Evolutionary conservation across 2,797 vertebrate species (phyloP).

Genomic region (Saxicola maurus): DNA sequence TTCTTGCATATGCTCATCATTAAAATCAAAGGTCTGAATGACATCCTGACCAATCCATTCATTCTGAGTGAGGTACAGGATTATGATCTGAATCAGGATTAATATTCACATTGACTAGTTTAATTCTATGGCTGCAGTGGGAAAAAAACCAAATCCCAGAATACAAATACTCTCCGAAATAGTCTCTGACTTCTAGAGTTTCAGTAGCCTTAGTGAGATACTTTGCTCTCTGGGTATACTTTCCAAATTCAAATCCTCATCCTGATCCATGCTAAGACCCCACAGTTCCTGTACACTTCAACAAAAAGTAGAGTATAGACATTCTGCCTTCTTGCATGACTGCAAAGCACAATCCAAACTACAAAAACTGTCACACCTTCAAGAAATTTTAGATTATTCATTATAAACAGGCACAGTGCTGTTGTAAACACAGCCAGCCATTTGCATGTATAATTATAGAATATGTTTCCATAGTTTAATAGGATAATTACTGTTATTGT

Average conservation of each 20-base stretch:
- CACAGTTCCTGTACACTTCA: neutral
- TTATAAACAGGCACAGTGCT: neutral
- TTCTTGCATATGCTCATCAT: neutral
- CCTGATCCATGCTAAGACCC: neutral
- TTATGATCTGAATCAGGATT: neutral
- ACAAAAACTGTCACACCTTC: neutral
- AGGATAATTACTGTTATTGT: slow-evolving; percentile 12
- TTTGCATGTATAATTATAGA: slow-evolving; percentile 1
- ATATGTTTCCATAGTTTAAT: neutral
- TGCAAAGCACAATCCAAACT: neutral
- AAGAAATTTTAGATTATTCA: neutral
- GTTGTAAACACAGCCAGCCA: neutral
- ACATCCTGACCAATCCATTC: neutral
- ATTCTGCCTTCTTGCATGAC: neutral
- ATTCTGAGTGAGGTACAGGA: neutral
- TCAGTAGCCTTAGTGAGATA: neutral
- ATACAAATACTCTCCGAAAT: neutral
- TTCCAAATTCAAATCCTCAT: neutral
- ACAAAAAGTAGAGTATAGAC: neutral
- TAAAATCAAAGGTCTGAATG: neutral
- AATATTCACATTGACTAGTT: neutral
- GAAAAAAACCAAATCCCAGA: neutral
- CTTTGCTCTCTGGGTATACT: neutral
- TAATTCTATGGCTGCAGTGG: neutral
- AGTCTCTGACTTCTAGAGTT: neutral